Base-by-base conservation (phyloP, 2,113 vertebrate species). In the Calonectris borealis region DNA sequence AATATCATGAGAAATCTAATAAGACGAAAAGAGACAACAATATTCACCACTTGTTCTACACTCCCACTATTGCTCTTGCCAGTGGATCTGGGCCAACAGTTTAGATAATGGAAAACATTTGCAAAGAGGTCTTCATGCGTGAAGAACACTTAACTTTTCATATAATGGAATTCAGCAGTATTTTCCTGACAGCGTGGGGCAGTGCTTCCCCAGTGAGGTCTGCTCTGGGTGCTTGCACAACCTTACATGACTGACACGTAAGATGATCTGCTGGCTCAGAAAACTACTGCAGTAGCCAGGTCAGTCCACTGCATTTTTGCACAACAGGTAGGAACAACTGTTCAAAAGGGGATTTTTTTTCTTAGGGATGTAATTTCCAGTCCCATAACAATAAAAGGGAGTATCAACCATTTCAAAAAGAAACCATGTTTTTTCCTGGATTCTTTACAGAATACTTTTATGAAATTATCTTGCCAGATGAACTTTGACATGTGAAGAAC, bases 81-180 rank as follows among this genome's bases (percentile, higher is more conserved):
- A 49, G 77, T 76, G 80, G 65, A 82, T 79, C 64, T 91, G 61
- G 57, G 88, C 83, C 94, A 96, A 55, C 46, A 44, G 60, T 86
- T 90, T 75, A 70, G 88, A 71, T 71, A 92, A 96, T 90, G 88
- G 92, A 94, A 96, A 95, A 94, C 90, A 90, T 94, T 93, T 88
- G 91, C 88, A 76, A 91, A 92, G 60, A 93, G 70, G 64, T 92
- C 69, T 86, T 83, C 60, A 71, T 49, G 92, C 1, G 0, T 83
- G 54, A 93, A 90, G 72, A 93, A 73, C 60, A 34, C n/a, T 95
- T 88, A n/a, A 64, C 72, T 93, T 90, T 89, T 84, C 88, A 38
- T 65, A 48, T 29, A 44, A 78, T 54, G 15, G 64, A 84, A 95
- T 93, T 81, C 68, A 92, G 64, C 27, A 92, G 36, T 71, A 32